These are phyloP conservation scores for Pseudochirops corinnae DNA, from an alignment of 2,797 vertebrate species.

Conservation along the genomic window DNA sequence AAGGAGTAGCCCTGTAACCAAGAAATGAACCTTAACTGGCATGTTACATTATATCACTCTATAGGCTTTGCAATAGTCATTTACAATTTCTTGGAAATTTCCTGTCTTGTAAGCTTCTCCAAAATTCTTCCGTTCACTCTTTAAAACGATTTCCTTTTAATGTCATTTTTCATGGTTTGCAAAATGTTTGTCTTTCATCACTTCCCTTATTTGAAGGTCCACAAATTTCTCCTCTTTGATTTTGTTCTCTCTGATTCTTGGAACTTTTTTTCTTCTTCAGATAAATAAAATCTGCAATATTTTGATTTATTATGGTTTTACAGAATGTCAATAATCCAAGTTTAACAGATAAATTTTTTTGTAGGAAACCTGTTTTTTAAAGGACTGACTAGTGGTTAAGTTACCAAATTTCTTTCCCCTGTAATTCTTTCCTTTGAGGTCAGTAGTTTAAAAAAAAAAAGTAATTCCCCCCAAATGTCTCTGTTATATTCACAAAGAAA, in stretches of 20 bases:
- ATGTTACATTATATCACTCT: not conserved
- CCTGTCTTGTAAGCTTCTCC: not conserved
- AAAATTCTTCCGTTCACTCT: not conserved
- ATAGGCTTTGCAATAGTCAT: not conserved
- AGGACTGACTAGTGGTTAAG: not conserved
- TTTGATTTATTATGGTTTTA: not conserved
- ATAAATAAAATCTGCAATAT: not conserved
- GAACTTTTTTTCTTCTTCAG: not conserved
- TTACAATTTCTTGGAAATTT: not conserved
- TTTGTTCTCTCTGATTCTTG: not conserved
- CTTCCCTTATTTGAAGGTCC: not conserved
- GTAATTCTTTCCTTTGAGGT: not conserved
- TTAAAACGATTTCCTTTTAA: not conserved
- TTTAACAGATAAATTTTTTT: not conserved
- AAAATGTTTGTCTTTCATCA: not conserved
- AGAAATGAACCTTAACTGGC: not conserved
- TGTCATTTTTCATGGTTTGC: not conserved
- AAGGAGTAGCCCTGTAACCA: not conserved
- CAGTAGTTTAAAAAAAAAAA: not conserved
- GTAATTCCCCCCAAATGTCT: not conserved
- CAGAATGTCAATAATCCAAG: not conserved
- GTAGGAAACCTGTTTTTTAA: not conserved
- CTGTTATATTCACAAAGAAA: not conserved
- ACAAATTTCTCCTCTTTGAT: not conserved
- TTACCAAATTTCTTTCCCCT: not conserved